phyloP scores from a whole-genome alignment of 2,797 vertebrate genomes.

The Chloroceryle amazona region DNA sequence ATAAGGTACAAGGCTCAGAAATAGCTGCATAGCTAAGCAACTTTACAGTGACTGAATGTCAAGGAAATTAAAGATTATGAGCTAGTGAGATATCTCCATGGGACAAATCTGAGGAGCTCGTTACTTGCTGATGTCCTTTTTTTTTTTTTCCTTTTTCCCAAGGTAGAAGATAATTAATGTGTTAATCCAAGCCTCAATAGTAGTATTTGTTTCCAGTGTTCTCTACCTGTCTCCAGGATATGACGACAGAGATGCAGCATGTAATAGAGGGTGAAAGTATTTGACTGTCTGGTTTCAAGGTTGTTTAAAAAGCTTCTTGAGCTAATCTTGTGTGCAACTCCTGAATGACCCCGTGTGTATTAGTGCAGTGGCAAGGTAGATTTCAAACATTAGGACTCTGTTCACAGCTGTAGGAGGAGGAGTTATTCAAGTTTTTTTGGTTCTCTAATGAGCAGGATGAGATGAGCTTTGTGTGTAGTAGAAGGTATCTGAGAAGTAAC shows the following conservation, averaged over 20 bases:
- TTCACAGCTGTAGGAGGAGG: neutral
- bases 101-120: conserved; percentile 4
- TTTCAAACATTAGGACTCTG: neutral
- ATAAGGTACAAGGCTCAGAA: neutral
- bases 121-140: neutral
- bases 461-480: neutral
- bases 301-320: neutral
- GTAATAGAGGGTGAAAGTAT: neutral
- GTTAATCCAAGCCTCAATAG: conserved; percentile 12
- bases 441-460: neutral
- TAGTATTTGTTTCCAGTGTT: conserved; percentile 36
- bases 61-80: conserved; percentile 27
- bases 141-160: neutral
- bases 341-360: neutral
- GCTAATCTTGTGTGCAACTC: neutral
- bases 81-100: neutral
- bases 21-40: neutral
- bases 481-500: neutral
- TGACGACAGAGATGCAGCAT: neutral
- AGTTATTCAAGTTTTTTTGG: neutral
- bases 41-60: neutral
- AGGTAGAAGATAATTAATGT: conserved; percentile 26
- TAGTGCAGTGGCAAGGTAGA: neutral
- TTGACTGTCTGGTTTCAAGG: neutral
- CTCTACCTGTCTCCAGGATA: conserved; percentile 5